Conservation (phyloP, 1,140 invertebrate genomes). For the Vollenhovia emeryi region DNA sequence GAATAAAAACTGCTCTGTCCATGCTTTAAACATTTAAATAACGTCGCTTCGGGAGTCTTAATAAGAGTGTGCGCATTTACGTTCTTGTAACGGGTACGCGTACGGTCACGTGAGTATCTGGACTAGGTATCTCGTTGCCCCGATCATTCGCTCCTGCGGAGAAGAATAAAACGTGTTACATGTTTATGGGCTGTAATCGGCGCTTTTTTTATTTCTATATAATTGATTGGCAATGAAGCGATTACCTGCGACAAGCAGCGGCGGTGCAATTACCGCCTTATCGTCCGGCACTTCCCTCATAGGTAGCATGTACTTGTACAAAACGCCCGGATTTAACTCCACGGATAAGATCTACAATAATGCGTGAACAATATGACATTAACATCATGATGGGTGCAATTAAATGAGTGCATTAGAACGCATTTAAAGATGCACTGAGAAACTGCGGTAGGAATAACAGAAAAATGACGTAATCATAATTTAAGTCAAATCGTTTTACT, state of each 20-base stretch:
- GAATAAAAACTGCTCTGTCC: not conserved
- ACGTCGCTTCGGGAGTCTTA: not conserved
- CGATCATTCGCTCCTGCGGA: constrained; percentile 73
- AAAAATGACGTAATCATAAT: not conserved
- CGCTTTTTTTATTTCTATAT: constrained; percentile 11
- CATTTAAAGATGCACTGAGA: not conserved
- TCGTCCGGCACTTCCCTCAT: constrained; percentile 71
- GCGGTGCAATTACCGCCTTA: constrained; percentile 75
- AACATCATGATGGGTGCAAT: not conserved
- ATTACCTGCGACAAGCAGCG: constrained; percentile 77
- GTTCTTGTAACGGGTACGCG: constrained; percentile 71
- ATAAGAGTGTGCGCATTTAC: constrained; percentile 62
- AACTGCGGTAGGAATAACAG: not conserved
- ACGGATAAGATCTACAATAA: constrained; percentile 90
- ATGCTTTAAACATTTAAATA: not conserved
- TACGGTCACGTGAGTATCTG: constrained; percentile 59
- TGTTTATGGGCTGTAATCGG: constrained; percentile 2
- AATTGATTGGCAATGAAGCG: constrained; percentile 31
- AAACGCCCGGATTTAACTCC: constrained; percentile 93
- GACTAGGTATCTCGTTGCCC: constrained; percentile 79
- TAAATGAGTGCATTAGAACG: not conserved
- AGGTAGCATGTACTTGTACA: constrained; percentile 93
- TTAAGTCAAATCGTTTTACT: not conserved
- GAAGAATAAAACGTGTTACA: constrained; percentile 18
- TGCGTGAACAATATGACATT: constrained; percentile 22